phyloP scores from a whole-genome alignment of 2,797 vertebrate genomes.

The Phrynocephalus guinanensis region DNA sequence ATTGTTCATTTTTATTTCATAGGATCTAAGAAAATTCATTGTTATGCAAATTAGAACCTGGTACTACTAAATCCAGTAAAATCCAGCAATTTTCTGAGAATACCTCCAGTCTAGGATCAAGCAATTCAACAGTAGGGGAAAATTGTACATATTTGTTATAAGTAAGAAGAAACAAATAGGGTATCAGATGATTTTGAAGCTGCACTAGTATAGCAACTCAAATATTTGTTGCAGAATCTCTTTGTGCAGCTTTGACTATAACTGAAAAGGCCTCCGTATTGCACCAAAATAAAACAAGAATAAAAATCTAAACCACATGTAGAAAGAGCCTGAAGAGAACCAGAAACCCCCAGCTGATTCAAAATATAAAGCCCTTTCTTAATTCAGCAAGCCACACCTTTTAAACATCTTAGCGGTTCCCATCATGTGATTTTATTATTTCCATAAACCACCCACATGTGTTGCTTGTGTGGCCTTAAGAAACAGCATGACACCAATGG shows the following conservation, averaged over 20 bases:
- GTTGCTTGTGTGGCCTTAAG: constrained; percentile 13
- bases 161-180: background rate
- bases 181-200: background rate
- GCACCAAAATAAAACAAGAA: background rate
- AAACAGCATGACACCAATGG: background rate
- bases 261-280: background rate
- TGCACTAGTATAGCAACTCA: background rate
- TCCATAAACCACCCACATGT: constrained; percentile 1
- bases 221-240: background rate
- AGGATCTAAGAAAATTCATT: background rate
- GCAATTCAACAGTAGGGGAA: background rate
- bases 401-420: background rate
- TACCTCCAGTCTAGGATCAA: background rate
- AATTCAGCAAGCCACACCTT: background rate
- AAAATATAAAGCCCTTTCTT: background rate
- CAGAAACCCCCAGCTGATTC: background rate
- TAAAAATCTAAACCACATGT: background rate
- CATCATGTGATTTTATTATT: constrained; percentile 19
- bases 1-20: too few relatives aligned
- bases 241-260: background rate
- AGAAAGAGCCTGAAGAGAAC: background rate
- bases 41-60: background rate
- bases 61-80: background rate
- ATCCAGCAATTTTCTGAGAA: background rate
- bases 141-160: background rate